Evolutionary conservation across 2,888 invertebrate genomes (phyloP), one percentile per base, ranked within the genome.

Genomic region (Rotaria sp.): DNA sequence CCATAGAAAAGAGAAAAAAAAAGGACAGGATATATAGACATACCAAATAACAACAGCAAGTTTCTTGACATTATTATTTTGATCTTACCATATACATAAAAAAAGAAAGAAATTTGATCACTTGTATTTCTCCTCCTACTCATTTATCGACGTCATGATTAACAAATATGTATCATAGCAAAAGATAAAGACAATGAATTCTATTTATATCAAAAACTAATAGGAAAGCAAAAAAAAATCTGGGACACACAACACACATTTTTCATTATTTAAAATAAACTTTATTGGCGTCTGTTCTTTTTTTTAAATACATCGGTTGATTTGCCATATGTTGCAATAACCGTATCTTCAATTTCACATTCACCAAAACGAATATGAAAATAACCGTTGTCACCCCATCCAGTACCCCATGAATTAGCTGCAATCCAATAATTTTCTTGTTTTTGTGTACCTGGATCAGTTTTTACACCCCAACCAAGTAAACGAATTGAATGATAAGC

Each of bases 401-500:
- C 84, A 24, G 48, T n/a, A 55, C 87, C 87, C 87, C 87, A 87
- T 41, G 84, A 84, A 67, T 87, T 87, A 8, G 85, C 85, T 45
- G 18, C 35, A 59, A 87, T 75, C 87, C 87, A 87, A 84, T 87
- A 87, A 30, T 52, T 57, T 11, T 85, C 85, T 15, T 35, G 55
- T 21, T 85, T 52, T 52, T 75, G 5, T 30, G 52, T 52, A 30
- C 48, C 7, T 38, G 21, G 7, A 50, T 84, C 21, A 45, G 8
- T 24, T 2, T 4, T 59, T 30, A 50, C 57, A 52, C 87, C 85
- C 87, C 87, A 87, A 52, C 87, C 87, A 21, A 87, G 26, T 24
- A 87, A 75, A 35, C 85, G 85, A 48, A 87, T 80, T 38, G 87
- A 87, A 67, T 87, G 87, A 84, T 87, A 85, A 30, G 48, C 85